phyloP scores from a whole-genome alignment of 2,113 vertebrate genomes.

The Labrus mixtus region DNA sequence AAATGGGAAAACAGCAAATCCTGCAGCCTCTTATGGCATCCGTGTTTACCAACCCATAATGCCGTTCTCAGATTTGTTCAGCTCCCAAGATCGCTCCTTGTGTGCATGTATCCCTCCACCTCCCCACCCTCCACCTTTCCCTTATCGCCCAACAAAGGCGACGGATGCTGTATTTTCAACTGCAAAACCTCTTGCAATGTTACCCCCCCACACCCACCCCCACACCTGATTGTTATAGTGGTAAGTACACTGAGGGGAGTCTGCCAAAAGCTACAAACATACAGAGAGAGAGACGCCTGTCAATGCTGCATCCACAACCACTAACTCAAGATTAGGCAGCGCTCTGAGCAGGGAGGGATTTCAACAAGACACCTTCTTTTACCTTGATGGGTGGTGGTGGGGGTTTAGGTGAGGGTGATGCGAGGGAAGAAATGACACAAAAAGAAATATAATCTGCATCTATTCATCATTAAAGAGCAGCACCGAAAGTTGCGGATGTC shows the following conservation, averaged over 20 bases:
- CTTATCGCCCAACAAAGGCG: conserved; percentile 73
- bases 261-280: conserved; percentile 56
- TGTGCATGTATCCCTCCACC: conserved; percentile 74
- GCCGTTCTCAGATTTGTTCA: conserved; percentile 82
- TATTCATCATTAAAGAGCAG: conserved; percentile 78
- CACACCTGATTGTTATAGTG: conserved; percentile 78
- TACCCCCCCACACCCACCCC: conserved; percentile 47
- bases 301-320: conserved; percentile 72
- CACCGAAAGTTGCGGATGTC: conserved; percentile 78
- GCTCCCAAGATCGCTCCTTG: conserved; percentile 80
- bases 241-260: conserved; percentile 71
- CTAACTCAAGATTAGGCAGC: conserved; percentile 80
- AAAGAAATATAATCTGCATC: conserved; percentile 81
- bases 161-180: conserved; percentile 64
- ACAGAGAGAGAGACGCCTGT: conserved; percentile 72
- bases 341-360: conserved; percentile 71
- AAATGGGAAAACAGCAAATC: conserved; percentile 82
- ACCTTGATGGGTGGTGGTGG: conserved; percentile 52
- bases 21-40: conserved; percentile 75
- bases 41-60: conserved; percentile 85
- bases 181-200: conserved; percentile 57
- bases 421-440: conserved; percentile 59
- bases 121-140: conserved; percentile 64
- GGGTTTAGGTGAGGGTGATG: conserved; percentile 50
- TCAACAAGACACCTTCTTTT: conserved; percentile 68